Percentiles rank a stretch among this genome's conserved stretches.
These are phyloP conservation scores for Heliconius ethilla DNA, from an alignment of 2,888 invertebrate species.

Conservation along the genomic window DNA sequence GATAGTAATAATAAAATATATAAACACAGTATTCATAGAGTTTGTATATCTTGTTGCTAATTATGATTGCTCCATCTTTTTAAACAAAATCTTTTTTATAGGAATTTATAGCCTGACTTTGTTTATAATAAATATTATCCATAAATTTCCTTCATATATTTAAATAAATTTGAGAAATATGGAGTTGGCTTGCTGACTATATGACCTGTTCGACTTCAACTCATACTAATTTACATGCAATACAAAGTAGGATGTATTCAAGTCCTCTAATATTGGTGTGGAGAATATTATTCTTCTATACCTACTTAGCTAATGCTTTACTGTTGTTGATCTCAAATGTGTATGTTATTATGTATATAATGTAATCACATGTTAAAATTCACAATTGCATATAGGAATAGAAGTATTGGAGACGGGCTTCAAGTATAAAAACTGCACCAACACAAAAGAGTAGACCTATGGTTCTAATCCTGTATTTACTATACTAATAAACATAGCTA, in stretches of 20 bases:
- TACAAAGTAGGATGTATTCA: constrained; percentile 41
- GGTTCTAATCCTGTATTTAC: constrained; percentile 72
- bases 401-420: constrained; percentile 66
- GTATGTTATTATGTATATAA: constrained; percentile 79
- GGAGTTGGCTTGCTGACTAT: constrained; percentile 11
- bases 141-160: constrained; percentile 34
- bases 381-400: constrained; percentile 71
- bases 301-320: constrained; percentile 74
- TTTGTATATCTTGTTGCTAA: constrained; percentile 45
- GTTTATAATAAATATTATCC: constrained; percentile 32
- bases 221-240: constrained; percentile 31
- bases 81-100: constrained; percentile 32
- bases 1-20: constrained; percentile 40
- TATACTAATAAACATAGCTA: constrained; percentile 68
- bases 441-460: constrained; percentile 77
- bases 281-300: constrained; percentile 42
- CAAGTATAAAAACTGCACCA: constrained; percentile 76
- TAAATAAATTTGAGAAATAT: constrained; percentile 27
- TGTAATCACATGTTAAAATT: constrained; percentile 80
- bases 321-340: constrained; percentile 79
- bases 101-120: constrained; percentile 37
- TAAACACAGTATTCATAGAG: constrained; percentile 43
- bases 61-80: constrained; percentile 39
- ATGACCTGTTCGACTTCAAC: constrained; percentile 16
- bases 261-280: constrained; percentile 45